Conservation (phyloP, 2,113 vertebrate species). For the Gymnarchus niloticus region DNA sequence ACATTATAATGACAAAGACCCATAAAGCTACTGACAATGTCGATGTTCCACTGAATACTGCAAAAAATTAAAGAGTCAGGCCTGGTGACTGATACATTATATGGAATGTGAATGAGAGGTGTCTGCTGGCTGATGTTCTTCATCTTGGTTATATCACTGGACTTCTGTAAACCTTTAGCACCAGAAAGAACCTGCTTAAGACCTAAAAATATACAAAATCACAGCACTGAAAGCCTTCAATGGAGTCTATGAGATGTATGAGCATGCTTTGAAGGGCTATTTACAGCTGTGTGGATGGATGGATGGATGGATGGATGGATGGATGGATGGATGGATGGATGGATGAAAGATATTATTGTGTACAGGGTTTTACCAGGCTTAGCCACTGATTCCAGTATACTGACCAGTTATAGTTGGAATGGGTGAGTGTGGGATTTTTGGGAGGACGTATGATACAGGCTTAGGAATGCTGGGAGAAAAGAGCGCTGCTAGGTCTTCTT, state of each 20-base stretch:
- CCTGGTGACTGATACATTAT: not conserved
- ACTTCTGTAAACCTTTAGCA: not conserved
- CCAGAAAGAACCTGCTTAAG: not conserved
- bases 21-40: not conserved
- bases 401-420: too few relatives aligned
- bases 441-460: too few relatives aligned
- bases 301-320: too few relatives aligned
- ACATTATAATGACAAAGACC: not conserved
- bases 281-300: conserved; percentile 3
- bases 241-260: not conserved
- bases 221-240: not conserved
- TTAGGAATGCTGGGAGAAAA: too few relatives aligned
- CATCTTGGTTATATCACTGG: not conserved
- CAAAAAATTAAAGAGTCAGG: not conserved
- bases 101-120: not conserved
- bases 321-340: too few relatives aligned
- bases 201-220: not conserved
- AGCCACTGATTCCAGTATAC: too few relatives aligned
- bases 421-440: too few relatives aligned
- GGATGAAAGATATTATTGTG: too few relatives aligned
- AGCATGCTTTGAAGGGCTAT: not conserved
- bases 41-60: not conserved
- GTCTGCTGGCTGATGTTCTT: not conserved
- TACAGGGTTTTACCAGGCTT: too few relatives aligned
- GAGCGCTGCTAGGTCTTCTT: too few relatives aligned